phyloP scores from a whole-genome alignment of 2,888 invertebrate genomes.

The Torymus tubicola region DNA sequence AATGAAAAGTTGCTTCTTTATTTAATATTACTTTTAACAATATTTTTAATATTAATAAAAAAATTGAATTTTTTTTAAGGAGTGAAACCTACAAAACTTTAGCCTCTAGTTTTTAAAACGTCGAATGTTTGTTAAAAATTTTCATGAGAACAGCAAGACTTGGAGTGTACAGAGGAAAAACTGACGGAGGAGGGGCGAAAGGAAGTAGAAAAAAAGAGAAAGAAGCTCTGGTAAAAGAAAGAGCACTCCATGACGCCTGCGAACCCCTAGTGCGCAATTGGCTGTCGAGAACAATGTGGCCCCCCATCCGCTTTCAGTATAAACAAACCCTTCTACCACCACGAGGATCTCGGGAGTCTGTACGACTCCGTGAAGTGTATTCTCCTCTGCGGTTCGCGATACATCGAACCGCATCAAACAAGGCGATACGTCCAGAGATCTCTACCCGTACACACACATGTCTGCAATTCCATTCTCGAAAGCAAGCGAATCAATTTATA shows the following conservation, averaged over 20 bases:
- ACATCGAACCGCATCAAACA: constrained; percentile 31
- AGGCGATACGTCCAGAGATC: constrained; percentile 47
- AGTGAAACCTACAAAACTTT: too few relatives aligned
- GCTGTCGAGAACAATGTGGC: constrained; percentile 69
- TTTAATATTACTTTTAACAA: too few relatives aligned
- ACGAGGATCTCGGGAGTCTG: not conserved
- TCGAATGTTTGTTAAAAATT: too few relatives aligned
- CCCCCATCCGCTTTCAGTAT: constrained; percentile 65
- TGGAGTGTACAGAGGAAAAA: too few relatives aligned
- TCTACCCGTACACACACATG: constrained; percentile 58
- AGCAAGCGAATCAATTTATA: constrained; percentile 20
- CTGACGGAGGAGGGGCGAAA: too few relatives aligned
- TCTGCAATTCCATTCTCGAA: constrained; percentile 13
- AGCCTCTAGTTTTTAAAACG: too few relatives aligned
- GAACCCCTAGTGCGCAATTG: constrained; percentile 69
- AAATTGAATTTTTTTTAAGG: too few relatives aligned
- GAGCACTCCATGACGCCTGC: constrained; percentile 18
- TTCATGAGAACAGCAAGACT: too few relatives aligned
- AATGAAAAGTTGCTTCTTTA: too few relatives aligned
- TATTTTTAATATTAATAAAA: too few relatives aligned
- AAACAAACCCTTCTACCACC: constrained; percentile 69
- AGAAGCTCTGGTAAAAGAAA: constrained; percentile 19
- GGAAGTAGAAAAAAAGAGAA: constrained; percentile 61
- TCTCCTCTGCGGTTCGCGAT: constrained; percentile 52
- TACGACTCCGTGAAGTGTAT: constrained; percentile 32